phyloP scores from a whole-genome alignment of 2,888 invertebrate species.

The Ditula angustiorana region DNA sequence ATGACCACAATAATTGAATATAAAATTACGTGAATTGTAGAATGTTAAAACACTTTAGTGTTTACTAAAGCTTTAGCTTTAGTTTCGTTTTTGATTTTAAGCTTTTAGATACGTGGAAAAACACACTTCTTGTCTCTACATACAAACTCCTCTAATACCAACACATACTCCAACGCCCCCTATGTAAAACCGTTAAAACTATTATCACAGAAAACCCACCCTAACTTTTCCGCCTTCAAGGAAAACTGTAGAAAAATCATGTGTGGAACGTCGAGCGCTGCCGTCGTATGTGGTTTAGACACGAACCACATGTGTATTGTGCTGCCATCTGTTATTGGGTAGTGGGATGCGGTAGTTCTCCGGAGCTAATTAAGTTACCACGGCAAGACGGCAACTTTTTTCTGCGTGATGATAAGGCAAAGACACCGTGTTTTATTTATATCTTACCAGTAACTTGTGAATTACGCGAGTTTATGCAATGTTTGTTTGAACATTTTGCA shows the following conservation, averaged over 20 bases:
- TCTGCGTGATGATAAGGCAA: background rate
- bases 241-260: conserved; percentile 76
- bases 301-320: conserved; percentile 49
- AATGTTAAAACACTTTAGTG: no score
- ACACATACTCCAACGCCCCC: conserved; percentile 67
- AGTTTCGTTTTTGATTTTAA: no score
- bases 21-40: no score
- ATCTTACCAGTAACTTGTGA: background rate
- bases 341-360: conserved; percentile 50
- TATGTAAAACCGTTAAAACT: conserved; percentile 71
- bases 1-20: no score
- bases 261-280: conserved; percentile 62
- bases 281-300: conserved; percentile 57
- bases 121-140: background rate
- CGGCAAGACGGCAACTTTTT: background rate
- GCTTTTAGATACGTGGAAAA: no score
- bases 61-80: no score
- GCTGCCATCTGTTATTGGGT: conserved; percentile 75
- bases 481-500: no score
- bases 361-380: conserved; percentile 17
- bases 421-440: background rate
- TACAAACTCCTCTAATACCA: background rate
- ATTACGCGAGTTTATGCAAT: no score
- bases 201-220: conserved; percentile 67
- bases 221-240: conserved; percentile 59